phyloP scores from a whole-genome alignment of 2,888 invertebrate genomes.

The Latheticus oryzae region DNA sequence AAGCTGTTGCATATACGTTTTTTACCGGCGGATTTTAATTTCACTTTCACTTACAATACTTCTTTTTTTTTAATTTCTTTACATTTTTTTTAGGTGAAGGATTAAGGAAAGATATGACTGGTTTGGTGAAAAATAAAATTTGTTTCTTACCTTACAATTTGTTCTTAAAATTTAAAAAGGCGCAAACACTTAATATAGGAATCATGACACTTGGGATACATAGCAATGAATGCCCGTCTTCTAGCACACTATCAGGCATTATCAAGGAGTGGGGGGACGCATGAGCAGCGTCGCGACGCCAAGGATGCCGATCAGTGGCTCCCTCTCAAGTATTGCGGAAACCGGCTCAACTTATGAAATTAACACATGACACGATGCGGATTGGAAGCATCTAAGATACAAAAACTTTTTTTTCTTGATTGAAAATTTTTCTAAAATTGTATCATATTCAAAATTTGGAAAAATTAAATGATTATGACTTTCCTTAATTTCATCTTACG shows the following conservation, averaged over 20 bases:
- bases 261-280: slow-evolving; percentile 66
- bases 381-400: neutral
- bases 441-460: too few species aligned
- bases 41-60: slow-evolving; percentile 36
- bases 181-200: slow-evolving; percentile 66
- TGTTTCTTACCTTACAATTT: slow-evolving; percentile 61
- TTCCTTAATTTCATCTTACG: too few species aligned
- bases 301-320: slow-evolving; percentile 66
- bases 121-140: slow-evolving; percentile 16
- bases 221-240: slow-evolving; percentile 67
- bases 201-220: slow-evolving; percentile 67
- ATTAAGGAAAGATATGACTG: neutral
- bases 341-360: slow-evolving; percentile 29
- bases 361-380: slow-evolving; percentile 12
- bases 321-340: slow-evolving; percentile 56
- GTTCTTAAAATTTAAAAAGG: slow-evolving; percentile 64
- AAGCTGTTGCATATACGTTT: too few species aligned
- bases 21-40: slow-evolving; percentile 23
- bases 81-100: slow-evolving; percentile 8
- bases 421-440: too few species aligned
- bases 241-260: slow-evolving; percentile 66
- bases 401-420: too few species aligned
- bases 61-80: too few species aligned
- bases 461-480: too few species aligned
- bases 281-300: slow-evolving; percentile 66